Conservation (phyloP, 2,797 vertebrate genomes). For the Dryobates pubescens region DNA sequence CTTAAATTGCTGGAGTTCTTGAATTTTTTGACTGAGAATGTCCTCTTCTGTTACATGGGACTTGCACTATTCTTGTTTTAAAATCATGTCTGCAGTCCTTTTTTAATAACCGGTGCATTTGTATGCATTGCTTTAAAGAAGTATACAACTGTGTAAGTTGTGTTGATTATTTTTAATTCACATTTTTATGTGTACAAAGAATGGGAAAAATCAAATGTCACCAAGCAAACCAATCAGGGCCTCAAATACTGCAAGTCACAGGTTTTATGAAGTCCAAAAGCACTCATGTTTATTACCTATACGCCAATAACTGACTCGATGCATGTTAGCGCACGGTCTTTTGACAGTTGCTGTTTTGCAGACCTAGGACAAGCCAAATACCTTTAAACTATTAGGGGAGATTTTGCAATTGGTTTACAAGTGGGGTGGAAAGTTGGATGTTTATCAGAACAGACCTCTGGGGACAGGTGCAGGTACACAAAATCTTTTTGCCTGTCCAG, state of each 20-base stretch:
- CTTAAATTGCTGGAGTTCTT: conserved; percentile 90
- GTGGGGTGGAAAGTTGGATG: neutral
- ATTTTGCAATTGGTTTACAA: neutral
- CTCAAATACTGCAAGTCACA: neutral
- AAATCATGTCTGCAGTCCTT: conserved; percentile 84
- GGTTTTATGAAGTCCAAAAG: neutral
- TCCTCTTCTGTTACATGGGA: conserved; percentile 91
- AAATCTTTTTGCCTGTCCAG: neutral
- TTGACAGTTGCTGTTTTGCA: neutral
- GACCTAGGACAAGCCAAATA: neutral
- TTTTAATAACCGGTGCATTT: conserved; percentile 86
- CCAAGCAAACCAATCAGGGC: neutral
- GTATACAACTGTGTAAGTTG: neutral
- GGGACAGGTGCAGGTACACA: neutral
- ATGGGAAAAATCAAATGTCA: neutral
- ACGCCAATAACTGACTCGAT: neutral
- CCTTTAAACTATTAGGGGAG: neutral
- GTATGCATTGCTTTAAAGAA: conserved; percentile 83
- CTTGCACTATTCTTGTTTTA: conserved; percentile 85
- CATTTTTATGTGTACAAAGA: too few species aligned
- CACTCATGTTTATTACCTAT: neutral
- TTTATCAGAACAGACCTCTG: neutral
- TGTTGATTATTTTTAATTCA: too few species aligned
- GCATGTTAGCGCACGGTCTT: rapidly evolving
- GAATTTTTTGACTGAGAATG: conserved; percentile 90